These are phyloP conservation scores for Orientallactaga sibirica DNA, from an alignment of 2,797 vertebrate species.

Conservation along the genomic window DNA sequence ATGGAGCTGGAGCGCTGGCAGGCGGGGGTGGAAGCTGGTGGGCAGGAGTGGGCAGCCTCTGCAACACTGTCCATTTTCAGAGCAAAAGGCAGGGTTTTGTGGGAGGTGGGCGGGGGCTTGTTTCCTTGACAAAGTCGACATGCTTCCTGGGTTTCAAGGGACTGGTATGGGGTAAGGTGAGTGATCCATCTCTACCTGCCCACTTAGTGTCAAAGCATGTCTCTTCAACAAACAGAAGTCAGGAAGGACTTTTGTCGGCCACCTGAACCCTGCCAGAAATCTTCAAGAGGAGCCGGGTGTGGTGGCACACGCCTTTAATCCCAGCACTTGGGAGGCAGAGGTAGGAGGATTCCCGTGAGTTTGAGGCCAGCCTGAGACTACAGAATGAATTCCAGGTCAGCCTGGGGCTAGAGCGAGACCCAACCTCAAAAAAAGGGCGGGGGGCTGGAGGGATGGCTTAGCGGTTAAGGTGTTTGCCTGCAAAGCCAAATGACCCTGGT, in stretches of 20 bases:
- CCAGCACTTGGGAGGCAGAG: no score
- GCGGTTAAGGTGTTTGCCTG: no score
- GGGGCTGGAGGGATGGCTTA: no score
- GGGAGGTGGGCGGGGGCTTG: not conserved
- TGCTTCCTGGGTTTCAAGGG: not conserved
- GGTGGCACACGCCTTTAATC: no score
- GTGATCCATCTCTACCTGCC: not conserved
- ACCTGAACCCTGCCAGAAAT: not conserved
- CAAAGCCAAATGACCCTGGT: no score
- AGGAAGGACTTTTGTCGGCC: not conserved
- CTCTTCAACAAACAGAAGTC: not conserved
- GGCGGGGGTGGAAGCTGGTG: not conserved
- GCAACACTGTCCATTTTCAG: not conserved
- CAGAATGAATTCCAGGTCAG: no score
- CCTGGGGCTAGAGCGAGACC: no score
- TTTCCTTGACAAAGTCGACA: not conserved
- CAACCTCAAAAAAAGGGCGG: no score
- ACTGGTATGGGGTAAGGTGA: not conserved
- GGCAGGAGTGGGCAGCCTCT: not conserved
- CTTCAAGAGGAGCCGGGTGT: no score
- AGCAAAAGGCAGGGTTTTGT: not conserved
- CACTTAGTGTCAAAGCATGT: not conserved
- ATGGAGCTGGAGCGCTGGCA: constrained; percentile 58
- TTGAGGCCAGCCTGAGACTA: no score
- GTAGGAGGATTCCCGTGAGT: no score